phyloP scores from a whole-genome alignment of 2,797 vertebrate genomes.

The Amblyraja radiata region DNA sequence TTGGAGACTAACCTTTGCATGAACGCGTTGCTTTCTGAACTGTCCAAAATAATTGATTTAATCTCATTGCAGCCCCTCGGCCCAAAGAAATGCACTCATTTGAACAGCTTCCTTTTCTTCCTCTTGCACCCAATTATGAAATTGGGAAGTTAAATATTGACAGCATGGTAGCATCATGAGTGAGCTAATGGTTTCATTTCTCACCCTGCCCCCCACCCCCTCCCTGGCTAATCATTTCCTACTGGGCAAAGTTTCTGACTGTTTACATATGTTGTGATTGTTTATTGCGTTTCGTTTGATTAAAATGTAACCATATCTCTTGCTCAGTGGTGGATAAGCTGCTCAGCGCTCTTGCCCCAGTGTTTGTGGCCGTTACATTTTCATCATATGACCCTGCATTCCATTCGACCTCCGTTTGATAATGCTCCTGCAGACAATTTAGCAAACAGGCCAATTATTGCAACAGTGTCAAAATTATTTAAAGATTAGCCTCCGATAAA shows the following conservation, averaged over 20 bases:
- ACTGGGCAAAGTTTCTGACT: not conserved
- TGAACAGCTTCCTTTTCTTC: not conserved
- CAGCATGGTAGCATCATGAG: not conserved
- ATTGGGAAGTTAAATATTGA: conserved; percentile 26
- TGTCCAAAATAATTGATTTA: not conserved
- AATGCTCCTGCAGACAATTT: not conserved
- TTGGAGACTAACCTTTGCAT: not conserved
- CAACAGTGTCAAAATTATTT: not conserved
- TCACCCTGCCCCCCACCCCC: too few relatives aligned
- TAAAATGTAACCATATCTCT: conserved; percentile 18
- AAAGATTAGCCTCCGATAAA: not conserved
- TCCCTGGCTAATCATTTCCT: conserved; percentile 5
- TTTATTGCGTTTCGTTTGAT: not conserved
- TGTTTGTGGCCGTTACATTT: not conserved
- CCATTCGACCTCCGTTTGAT: not conserved
- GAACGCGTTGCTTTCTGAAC: not conserved
- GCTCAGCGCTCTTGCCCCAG: not conserved
- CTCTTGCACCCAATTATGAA: not conserved
- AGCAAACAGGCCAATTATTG: not conserved
- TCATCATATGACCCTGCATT: not conserved
- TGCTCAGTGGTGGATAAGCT: not conserved
- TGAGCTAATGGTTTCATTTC: not conserved
- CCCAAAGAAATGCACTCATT: not conserved
- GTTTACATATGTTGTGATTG: not conserved
- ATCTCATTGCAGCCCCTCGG: not conserved